These are phyloP conservation scores for Lasius platythorax DNA, from an alignment of 2,888 invertebrate genomes.

Conservation along the genomic window DNA sequence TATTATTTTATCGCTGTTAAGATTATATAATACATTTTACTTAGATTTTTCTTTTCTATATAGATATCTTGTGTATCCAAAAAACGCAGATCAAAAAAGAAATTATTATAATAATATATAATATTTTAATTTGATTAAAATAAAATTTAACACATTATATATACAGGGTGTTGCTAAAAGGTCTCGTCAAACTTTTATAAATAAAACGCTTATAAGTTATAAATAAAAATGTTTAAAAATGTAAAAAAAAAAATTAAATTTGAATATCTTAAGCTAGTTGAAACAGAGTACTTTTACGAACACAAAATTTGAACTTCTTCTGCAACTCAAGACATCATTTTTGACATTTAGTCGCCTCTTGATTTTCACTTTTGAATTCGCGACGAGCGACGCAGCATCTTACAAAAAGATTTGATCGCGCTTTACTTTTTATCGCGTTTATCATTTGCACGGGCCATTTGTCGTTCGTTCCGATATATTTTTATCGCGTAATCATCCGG, in stretches of 20 bases:
- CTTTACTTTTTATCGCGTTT: not conserved
- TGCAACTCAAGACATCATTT: not conserved
- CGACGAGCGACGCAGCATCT: not conserved
- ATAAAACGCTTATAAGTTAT: not conserved
- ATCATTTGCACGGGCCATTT: not conserved
- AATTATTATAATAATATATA: not conserved
- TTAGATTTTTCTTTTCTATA: not conserved
- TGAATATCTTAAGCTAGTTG: not conserved
- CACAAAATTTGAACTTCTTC: not conserved
- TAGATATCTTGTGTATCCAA: not conserved
- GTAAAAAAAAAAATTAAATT: conserved; percentile 1
- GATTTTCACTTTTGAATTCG: not conserved
- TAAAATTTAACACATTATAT: not conserved
- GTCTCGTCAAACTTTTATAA: no score
- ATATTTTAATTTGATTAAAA: not conserved
- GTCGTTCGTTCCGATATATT: not conserved
- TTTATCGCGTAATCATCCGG: not conserved
- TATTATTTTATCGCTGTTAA: conserved; percentile 2
- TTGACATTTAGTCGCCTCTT: not conserved
- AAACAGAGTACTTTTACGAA: not conserved
- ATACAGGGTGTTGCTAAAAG: no score
- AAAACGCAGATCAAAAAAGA: not conserved
- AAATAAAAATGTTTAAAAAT: not conserved
- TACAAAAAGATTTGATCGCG: not conserved
- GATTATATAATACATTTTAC: not conserved